phyloP scores from a whole-genome alignment of 1,140 invertebrate species.

The Diachasmimorpha longicaudata region DNA sequence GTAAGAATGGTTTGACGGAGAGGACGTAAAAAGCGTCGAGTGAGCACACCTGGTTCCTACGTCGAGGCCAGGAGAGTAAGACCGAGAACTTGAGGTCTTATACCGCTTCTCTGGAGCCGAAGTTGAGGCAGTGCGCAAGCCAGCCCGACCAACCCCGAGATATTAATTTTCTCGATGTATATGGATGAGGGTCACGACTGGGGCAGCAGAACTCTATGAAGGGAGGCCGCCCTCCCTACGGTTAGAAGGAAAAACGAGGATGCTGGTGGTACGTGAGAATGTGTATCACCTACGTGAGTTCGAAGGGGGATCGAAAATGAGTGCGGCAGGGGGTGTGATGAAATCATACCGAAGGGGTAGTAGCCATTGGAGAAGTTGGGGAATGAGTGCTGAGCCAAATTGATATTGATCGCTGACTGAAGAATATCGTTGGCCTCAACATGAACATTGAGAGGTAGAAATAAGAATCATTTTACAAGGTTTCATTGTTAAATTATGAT shows the following conservation, averaged over 20 bases:
- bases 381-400: constrained; percentile 43
- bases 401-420: constrained; percentile 45
- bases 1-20: neutral
- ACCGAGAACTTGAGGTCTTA: neutral
- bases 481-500: no score
- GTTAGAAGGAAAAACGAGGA: neutral
- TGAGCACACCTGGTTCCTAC: neutral
- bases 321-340: neutral
- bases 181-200: constrained; percentile 57
- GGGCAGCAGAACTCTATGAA: constrained; percentile 27
- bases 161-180: constrained; percentile 63
- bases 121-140: constrained; percentile 55
- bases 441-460: no score
- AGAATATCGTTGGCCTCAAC: constrained; percentile 48
- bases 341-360: constrained; percentile 15
- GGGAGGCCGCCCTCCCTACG: neutral
- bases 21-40: neutral
- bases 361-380: constrained; percentile 12
- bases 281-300: neutral
- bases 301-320: neutral
- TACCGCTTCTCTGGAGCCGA: constrained; percentile 13
- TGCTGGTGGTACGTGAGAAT: constrained; percentile 15
- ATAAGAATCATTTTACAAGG: no score
- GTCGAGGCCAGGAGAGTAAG: neutral
- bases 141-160: constrained; percentile 46